A percentile compares a stretch with the other conserved stretches of the same genome.
phyloP scores from a whole-genome alignment of 2,113 vertebrate species.

The Arvicanthis niloticus region DNA sequence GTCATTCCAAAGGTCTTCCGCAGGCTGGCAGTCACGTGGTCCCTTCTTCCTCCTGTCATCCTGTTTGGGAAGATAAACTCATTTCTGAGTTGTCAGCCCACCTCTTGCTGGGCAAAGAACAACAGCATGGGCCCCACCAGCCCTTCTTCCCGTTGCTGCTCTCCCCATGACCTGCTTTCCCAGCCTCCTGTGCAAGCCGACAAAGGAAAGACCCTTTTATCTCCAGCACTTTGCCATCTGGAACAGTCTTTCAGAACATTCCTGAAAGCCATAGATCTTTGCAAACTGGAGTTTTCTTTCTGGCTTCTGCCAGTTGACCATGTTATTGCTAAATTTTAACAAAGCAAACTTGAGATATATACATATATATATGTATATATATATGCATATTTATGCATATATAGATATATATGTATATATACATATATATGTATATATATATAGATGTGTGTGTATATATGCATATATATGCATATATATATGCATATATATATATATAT shows the following conservation, averaged over 20 bases:
- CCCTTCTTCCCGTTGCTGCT: background rate
- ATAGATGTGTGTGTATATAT: too few species aligned
- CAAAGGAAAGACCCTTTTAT: constrained; percentile 46
- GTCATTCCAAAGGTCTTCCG: constrained; percentile 59
- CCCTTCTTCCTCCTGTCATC: constrained; percentile 56
- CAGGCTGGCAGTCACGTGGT: constrained; percentile 32
- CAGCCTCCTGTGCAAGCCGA: background rate
- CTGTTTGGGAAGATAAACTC: constrained; percentile 62
- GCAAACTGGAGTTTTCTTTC: constrained; percentile 60
- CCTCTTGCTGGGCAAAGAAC: background rate
- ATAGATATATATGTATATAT: too few species aligned
- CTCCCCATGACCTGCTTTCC: constrained; percentile 32
- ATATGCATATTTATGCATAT: too few species aligned
- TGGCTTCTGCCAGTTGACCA: constrained; percentile 42
- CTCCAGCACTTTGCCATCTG: constrained; percentile 35
- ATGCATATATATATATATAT: too few species aligned
- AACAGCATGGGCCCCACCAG: too few species aligned
- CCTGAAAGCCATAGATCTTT: constrained; percentile 67
- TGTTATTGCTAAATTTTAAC: constrained; percentile 61
- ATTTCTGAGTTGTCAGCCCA: background rate
- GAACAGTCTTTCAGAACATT: constrained; percentile 62
- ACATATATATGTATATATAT: too few species aligned
- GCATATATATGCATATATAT: too few species aligned
- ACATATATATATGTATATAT: too few species aligned
- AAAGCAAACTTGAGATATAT: constrained; percentile 26